Base-by-base conservation (phyloP, 2,797 vertebrate species). In the Clarias laeviceps region DNA sequence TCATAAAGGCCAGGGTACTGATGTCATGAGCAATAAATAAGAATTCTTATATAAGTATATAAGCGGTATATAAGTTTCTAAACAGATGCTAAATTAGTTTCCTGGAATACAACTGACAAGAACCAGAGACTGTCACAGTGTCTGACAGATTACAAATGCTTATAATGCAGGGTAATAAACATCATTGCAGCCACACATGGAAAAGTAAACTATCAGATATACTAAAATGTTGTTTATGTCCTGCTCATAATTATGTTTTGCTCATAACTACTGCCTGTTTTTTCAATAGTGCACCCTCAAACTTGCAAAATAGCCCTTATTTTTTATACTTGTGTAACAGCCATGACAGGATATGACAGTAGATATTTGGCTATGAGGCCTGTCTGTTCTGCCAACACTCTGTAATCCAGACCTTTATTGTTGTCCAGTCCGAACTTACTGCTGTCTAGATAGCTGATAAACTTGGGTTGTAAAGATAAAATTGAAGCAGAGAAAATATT, bases 331-430 rank as follows among this genome's bases (percentile, higher is more conserved):
- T 64, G 24, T 2, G 0, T 3, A 77, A 77, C 54, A 59, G 74
- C 54, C 72, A 17, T 72, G 72, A 72, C 81, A 89, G 85, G 78
- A 88, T 85, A 61, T 84, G 73, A 68, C 66, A 65, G 78, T 61
- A 84, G 73, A 83, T 79, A 66, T 37, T 79, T 87, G 87, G 81
- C 85, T 56, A 57, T 73, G 57, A 32, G 14, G 80, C 40, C 61
- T 27, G 20, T 74, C 45, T 81, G 66, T 57, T 85, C 68, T 86
- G 84, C 68, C 86, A 89, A 45, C 18, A 22, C 57, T 37, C 40
- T 5, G 17, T 85, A 72, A 74, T 70, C 87, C 77, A 87, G 70
- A 66, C 66, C 77, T 79, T 88, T 69, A 73, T 69, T 82, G 70
- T 45, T 74, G 84, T 34, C 80, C 61, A 57, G 72, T n/a, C 56